Base-by-base conservation (phyloP, 2,888 invertebrate genomes). In the Rhimphoctona megacephalus region DNA sequence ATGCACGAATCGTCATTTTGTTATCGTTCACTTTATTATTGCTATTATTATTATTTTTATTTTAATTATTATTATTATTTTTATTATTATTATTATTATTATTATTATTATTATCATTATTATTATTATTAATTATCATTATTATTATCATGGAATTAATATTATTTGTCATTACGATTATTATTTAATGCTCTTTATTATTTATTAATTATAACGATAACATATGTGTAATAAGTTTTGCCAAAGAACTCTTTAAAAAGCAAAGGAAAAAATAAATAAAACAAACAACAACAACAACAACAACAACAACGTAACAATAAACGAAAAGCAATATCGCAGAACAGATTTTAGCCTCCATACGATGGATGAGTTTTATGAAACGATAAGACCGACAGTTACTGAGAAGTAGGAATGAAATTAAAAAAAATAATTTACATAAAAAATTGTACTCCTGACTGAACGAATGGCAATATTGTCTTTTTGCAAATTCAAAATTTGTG, bases 151-250 rank as follows among this genome's bases (percentile, higher is more conserved):
- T 74, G 83, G 77, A 78, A 83, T 84, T 80, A 78, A 85, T 86
- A 83, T 86, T 87, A 88, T 89, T 67, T 83, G 84, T 87, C 83
- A 87, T 88, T 82, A 87, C 82, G 84, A 90, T 91, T 90, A 91
- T 92, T 93, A 94, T 93, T 93, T 92, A 92, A 93, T 93, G 89
- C 89, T 90, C 80, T 88, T 92, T 92, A 93, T 93, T 94, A 93
- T 94, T 94, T 94, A 94, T 94, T 93, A 92, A 93, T 92, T 92
- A 89, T 93, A 92, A 91, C 90, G 91, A 93, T 91, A 92, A 94
- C 92, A 91, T 94, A 93, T 93, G 94, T 94, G 94, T 94, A 94
- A 94, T 94, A 94, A 94, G 94, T 94, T 94, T 94, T 94, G 94
- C 94, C 94, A 94, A 94, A 94, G 94, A 94, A 91, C 91, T 89